phyloP scores from a whole-genome alignment of 2,113 vertebrate genomes.

The Malurus cyaneus region DNA sequence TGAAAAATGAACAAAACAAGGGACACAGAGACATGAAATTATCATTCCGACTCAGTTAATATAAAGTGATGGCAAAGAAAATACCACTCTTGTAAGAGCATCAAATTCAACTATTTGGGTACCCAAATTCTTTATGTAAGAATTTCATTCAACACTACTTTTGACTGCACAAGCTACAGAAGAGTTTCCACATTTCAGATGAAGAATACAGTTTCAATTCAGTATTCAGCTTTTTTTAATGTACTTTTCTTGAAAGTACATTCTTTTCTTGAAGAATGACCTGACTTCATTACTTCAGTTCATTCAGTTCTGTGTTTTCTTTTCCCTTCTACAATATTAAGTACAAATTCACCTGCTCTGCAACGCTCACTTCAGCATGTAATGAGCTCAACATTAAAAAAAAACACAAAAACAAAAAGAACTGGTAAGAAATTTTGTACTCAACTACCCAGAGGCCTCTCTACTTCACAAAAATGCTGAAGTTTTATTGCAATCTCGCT shows the following conservation, averaged over 20 bases:
- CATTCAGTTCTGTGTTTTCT: neutral
- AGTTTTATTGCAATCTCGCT: neutral
- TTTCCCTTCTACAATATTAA: neutral
- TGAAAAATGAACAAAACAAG: neutral
- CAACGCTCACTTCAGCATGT: neutral
- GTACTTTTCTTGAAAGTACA: neutral
- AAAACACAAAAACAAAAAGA: accelerated
- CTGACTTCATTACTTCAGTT: neutral
- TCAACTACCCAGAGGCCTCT: neutral
- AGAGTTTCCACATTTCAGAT: neutral
- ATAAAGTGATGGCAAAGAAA: neutral
- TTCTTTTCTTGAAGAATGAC: neutral
- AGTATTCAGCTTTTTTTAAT: neutral
- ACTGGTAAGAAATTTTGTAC: neutral
- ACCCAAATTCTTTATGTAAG: neutral
- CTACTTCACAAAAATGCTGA: neutral
- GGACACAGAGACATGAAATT: neutral
- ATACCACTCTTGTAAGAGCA: neutral
- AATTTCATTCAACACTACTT: neutral
- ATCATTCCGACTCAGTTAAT: neutral
- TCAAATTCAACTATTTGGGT: neutral
- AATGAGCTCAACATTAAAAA: neutral
- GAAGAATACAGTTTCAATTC: neutral
- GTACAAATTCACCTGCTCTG: neutral
- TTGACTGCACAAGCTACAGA: neutral